Percentiles rank a stretch among this genome's conserved stretches.
Conservation (phyloP, 2,888 invertebrate species). For the Pristionchus japonicus region DNA sequence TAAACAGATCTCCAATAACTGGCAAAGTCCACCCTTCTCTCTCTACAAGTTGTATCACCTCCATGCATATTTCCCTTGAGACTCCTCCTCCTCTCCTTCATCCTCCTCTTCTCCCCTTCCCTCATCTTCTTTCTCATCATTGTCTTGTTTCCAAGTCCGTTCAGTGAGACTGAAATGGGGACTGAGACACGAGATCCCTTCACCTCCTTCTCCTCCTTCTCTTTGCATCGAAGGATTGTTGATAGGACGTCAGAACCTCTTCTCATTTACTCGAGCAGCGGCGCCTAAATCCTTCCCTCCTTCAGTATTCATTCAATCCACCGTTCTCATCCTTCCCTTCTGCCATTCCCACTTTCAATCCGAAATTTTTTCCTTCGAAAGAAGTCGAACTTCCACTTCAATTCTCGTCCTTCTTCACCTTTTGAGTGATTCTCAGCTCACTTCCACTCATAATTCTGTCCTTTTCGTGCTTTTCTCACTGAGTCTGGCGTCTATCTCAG, state of each 20-base stretch:
- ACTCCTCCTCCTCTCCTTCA: neutral
- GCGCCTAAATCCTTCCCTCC: neutral
- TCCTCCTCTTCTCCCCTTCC: neutral
- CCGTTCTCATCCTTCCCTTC: neutral
- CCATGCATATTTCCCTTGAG: conserved; percentile 27
- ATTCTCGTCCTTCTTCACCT: neutral
- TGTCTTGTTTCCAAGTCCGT: conserved; percentile 26
- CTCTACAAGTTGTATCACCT: conserved; percentile 2
- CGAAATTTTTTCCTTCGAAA: neutral
- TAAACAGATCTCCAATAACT: neutral
- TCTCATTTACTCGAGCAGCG: conserved; percentile 12
- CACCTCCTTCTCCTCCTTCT: neutral
- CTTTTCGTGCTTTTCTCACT: neutral
- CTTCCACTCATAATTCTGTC: neutral
- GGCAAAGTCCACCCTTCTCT: neutral
- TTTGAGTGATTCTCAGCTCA: neutral
- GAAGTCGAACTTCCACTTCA: neutral
- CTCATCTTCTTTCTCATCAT: conserved; percentile 20
- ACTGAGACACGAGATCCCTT: neutral
- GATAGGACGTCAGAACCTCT: neutral
- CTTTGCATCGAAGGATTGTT: neutral
- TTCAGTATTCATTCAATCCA: neutral
- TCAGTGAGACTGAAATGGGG: neutral
- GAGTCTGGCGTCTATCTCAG: neutral
- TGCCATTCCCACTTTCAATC: neutral